Conservation (phyloP, 2,113 vertebrate species). For the Neogobius melanostomus region DNA sequence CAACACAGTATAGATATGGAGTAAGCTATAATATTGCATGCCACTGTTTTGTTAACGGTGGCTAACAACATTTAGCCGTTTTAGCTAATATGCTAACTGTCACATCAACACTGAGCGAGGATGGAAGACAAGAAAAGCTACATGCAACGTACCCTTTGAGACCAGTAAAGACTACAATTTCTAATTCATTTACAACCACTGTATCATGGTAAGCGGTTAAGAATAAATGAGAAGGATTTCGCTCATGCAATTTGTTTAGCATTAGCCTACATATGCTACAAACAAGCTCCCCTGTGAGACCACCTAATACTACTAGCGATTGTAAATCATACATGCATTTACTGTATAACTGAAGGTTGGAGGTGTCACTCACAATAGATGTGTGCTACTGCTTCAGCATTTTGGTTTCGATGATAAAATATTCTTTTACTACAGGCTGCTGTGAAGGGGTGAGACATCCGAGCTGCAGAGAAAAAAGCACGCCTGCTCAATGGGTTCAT, state of each 20-base stretch:
- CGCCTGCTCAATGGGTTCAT: slow-evolving; percentile 25
- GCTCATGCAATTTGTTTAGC: not conserved
- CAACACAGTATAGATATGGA: not conserved
- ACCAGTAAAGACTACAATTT: not conserved
- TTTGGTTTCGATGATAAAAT: slow-evolving; percentile 50
- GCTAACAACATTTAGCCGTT: slow-evolving; percentile 34
- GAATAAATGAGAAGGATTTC: not conserved
- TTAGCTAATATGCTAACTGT: slow-evolving; percentile 18
- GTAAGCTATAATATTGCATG: not conserved
- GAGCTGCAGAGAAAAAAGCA: slow-evolving; percentile 14
- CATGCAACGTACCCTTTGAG: not conserved
- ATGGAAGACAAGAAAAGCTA: not conserved
- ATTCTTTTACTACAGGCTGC: slow-evolving; percentile 37
- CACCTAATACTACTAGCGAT: slow-evolving; percentile 13
- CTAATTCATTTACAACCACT: not conserved
- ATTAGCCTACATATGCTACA: slow-evolving; percentile 34
- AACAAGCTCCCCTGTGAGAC: slow-evolving; percentile 12
- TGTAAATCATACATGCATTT: slow-evolving; percentile 15
- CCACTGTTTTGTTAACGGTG: slow-evolving; percentile 45
- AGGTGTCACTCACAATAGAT: slow-evolving; percentile 52
- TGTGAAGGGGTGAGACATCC: slow-evolving; percentile 15
- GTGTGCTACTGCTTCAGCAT: slow-evolving; percentile 72
- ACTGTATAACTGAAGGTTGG: not conserved
- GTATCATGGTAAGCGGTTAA: not conserved
- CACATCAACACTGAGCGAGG: not conserved